Base-by-base conservation (phyloP, 2,888 invertebrate genomes). In the Digitonthophagus gazella region DNA sequence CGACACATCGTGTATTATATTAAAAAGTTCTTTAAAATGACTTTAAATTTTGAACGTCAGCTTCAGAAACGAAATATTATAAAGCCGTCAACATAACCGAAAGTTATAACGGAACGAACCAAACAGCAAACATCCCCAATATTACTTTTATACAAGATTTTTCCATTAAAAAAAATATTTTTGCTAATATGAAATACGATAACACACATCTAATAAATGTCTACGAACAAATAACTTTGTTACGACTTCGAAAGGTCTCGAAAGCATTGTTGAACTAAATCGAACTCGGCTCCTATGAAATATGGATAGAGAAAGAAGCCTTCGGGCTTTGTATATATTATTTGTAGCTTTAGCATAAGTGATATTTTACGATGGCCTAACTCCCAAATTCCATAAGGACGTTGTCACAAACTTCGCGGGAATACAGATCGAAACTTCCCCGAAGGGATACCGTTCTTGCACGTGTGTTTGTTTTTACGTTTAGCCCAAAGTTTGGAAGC, bases 331-430 rank as follows among this genome's bases (percentile, higher is more conserved):
- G 65, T 67, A 64, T 58, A 67, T 64, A 67, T 67, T 67, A 69
- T 67, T 61, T 58, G 65, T 19, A 69, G 67, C 67, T 69, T 69
- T 67, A 64, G 65, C 67, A 67, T 69, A 69, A 67, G 69, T 67
- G 69, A 69, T 69, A 69, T 69, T 69, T 67, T 56, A 69, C 69
- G 65, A 69, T 57, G 67, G 57, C 55, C 64, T 66, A 69, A 69
- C 56, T 20, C 19, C 61, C 61, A 61, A 61, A 61, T 61, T 61
- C 20, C 20, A 20, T 61, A 61, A 19, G 61, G 19, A 19, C 20
- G 18, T 61, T 61, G 19, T 61, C 19, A n/a, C 18, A 61, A 61
- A 18, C 6, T 61, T 57, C 57, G 57, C 28, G 28, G 3, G 11
- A 44, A 44, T 44, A 44, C 28, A 44, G 28, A 44, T 44, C 11